Conservation (phyloP, 2,888 invertebrate genomes). For the Limnephilus marmoratus region DNA sequence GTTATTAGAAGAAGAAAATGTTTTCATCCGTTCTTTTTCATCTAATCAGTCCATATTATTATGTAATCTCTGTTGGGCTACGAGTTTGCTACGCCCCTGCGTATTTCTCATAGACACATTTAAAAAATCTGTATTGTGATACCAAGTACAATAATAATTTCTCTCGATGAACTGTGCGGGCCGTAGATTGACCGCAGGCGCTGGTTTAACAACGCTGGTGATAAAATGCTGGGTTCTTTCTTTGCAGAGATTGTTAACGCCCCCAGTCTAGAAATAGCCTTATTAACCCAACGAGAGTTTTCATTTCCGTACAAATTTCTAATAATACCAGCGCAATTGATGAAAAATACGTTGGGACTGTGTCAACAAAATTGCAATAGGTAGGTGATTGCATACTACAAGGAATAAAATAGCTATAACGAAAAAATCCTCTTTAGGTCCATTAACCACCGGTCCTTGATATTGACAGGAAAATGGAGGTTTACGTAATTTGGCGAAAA, state of each 20-base stretch:
- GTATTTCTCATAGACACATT: slow-evolving; percentile 7
- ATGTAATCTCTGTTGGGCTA: neutral
- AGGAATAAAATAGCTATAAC: too few relatives aligned
- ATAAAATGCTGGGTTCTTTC: slow-evolving; percentile 46
- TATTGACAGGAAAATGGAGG: too few relatives aligned
- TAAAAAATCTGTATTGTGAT: slow-evolving; percentile 40
- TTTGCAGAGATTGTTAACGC: neutral
- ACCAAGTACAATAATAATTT: slow-evolving; percentile 37
- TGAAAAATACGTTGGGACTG: neutral
- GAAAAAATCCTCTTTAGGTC: too few relatives aligned
- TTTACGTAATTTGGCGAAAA: too few relatives aligned
- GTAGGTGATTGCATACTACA: too few relatives aligned
- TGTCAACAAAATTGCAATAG: too few relatives aligned
- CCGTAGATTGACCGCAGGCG: slow-evolving; percentile 42
- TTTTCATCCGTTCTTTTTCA: too few relatives aligned
- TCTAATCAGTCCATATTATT: neutral
- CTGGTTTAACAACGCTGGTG: slow-evolving; percentile 53
- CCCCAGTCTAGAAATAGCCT: slow-evolving; percentile 20
- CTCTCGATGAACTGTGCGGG: slow-evolving; percentile 15
- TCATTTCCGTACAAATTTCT: neutral
- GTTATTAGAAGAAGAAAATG: too few relatives aligned
- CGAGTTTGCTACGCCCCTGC: neutral
- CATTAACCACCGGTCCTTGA: too few relatives aligned
- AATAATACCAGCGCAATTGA: neutral
- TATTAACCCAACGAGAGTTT: neutral